A percentile compares a stretch with the other conserved stretches of the same genome.
phyloP scores from a whole-genome alignment of 2,113 vertebrate species.

The Lanius collurio region DNA sequence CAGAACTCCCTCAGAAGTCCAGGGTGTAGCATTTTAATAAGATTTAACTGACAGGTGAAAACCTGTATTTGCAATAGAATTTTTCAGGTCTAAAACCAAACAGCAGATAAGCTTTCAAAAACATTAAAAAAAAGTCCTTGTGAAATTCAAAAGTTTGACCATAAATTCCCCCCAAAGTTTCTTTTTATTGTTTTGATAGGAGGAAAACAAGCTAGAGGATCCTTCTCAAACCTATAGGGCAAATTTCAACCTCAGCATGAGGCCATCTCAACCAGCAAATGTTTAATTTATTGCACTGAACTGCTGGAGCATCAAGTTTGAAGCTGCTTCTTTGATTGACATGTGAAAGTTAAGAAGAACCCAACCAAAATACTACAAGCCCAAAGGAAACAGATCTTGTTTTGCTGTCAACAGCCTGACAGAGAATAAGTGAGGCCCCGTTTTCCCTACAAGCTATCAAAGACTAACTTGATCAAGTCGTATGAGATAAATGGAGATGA shows the following conservation, averaged over 20 bases:
- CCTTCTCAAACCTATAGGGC: not conserved
- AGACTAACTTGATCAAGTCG: slow-evolving; percentile 11
- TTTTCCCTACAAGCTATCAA: slow-evolving; percentile 1
- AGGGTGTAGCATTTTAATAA: not conserved
- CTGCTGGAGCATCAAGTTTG: not conserved
- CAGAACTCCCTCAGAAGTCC: not conserved
- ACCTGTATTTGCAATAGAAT: not conserved
- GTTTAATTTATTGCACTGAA: not conserved
- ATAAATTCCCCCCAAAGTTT: not conserved
- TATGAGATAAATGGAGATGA: slow-evolving; percentile 35
- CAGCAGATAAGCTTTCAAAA: not conserved
- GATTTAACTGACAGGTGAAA: not conserved
- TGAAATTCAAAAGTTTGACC: not conserved
- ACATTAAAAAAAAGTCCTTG: not conserved
- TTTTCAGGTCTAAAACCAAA: not conserved
- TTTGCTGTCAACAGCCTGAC: slow-evolving; percentile 50
- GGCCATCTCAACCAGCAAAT: not conserved
- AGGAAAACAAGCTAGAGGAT: not conserved
- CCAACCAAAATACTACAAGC: not conserved
- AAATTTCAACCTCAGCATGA: not conserved
- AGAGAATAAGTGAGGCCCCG: not conserved
- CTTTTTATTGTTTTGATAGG: not conserved
- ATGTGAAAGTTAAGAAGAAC: not conserved
- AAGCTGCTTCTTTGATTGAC: not conserved
- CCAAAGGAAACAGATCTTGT: slow-evolving; percentile 28